Base-by-base conservation (phyloP, 2,888 invertebrate species). In the Mimachlamys varia region DNA sequence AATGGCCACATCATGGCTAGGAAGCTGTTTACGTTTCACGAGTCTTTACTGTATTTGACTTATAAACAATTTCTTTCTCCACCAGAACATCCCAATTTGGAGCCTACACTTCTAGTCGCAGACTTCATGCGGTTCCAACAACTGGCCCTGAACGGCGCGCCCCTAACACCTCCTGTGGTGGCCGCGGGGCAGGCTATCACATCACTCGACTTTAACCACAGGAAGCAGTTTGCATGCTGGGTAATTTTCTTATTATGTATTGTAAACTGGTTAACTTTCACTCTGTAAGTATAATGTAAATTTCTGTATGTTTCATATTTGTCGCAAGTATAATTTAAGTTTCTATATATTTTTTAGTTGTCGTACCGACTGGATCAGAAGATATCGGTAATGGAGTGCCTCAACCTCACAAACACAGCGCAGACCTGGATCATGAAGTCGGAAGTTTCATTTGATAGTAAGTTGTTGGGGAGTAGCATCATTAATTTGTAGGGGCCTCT, bases 201-300 rank as follows among this genome's bases (percentile, higher is more conserved):
- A 88, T 96, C 97, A 4, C 96, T 98, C 92, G 98, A 98, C 96
- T 97, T 98, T 95, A 97, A 98, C 96, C 98, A 98, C 96, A 97
- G 97, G 91, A 98, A 98, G 96, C 97, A 97, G 91, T 97, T 98
- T 55, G 96, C 98, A 88, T 98, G 98, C 97, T 98, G 98, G 97
- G 97, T 98, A 95, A 98, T 96, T 91, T 22, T 22, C 19, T 50
- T 19, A n/a, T 13, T 33, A 33, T 50, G 44, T 44, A 44, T 7
- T 44, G 44, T 44, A 44, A 5, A 44, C 44, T 7, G 44, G 44
- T 44, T 5, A 44, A 5, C 44, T 44, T 44, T 44, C 44, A 44
- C 7, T 5, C 44, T 44, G 44, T 44, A 5, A 44, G 44, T 44
- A 44, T 44, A 44, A 44, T 44, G 44, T 44, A 44, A 5, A 7